Evolutionary conservation across 1,140 invertebrate genomes (phyloP), one percentile per base, ranked within the genome.

Genomic region (Tetramorium parvispinum): DNA sequence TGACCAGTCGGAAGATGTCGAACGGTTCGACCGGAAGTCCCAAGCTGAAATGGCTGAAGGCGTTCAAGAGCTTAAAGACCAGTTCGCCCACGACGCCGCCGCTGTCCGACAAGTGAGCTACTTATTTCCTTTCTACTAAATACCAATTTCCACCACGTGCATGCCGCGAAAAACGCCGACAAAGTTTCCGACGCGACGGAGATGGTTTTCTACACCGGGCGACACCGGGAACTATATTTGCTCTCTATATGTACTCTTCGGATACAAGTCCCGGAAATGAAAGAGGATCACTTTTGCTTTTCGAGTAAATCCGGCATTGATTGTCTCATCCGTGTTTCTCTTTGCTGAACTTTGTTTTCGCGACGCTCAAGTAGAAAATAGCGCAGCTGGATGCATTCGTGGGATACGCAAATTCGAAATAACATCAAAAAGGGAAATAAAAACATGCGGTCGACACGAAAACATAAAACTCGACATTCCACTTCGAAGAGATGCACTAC

Each of bases 1-100:
- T 94, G 94, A 94, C 96, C 91, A 98, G 98, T 94, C 96, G 98
- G 61, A 98, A 98, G 96, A 96, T 98, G 95, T 98, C 98, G 2
- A 97, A 97, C 59, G 96, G 97, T 61, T 98, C 97, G 78, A 97
- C 97, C 76, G 98, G 97, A 92, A 98, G 97, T 92, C 99, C 99
- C 97, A 99, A 99, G 96, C 98, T 98, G 93, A 99, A 99, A 96
- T 99, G 99, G 99, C 96, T 99, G 92, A 99, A 99, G 95, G 99
- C 99, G 88, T 98, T 99, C 96, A 98, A 98, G 95, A 99, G 98
- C 94, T 96, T 99, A 85, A 99, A 99, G 96, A 96, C 97, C 94
- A 95, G 96, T 95, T 96, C 95, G 76, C 96, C 96, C 89, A 96
- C 93, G 61, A 96, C 94, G n/a, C 95, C 93, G 57, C 94, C 93